Percentiles rank a stretch among this genome's conserved stretches.
These are phyloP conservation scores for Pyxicephalus adspersus DNA, from an alignment of 2,113 vertebrate species.

Conservation along the genomic window DNA sequence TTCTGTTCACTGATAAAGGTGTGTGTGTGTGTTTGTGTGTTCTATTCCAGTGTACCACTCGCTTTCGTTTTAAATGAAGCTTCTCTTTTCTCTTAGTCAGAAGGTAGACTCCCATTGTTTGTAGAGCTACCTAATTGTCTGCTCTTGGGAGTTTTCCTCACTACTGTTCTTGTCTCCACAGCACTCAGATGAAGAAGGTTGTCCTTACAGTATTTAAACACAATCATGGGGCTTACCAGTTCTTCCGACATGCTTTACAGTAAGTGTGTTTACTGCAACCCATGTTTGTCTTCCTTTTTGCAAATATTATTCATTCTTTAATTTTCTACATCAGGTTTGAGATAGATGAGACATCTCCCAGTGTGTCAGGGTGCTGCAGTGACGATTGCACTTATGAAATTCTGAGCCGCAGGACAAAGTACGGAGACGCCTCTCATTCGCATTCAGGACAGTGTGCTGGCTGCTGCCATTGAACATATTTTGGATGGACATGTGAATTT, in stretches of 20 bases:
- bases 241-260: conserved; percentile 94
- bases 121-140: neutral
- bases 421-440: conserved; percentile 83
- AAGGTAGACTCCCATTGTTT: neutral
- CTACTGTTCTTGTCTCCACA: conserved; percentile 58
- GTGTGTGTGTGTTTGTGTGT: too few relatives aligned
- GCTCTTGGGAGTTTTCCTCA: neutral
- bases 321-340: conserved; percentile 76
- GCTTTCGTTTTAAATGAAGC: too few relatives aligned
- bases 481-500: conserved; percentile 11
- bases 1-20: too few relatives aligned
- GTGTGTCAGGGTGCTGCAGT: conserved; percentile 88
- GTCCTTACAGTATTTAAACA: conserved; percentile 96
- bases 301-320: neutral
- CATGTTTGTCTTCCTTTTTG: too few relatives aligned
- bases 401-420: conserved; percentile 89
- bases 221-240: conserved; percentile 91
- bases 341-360: conserved; percentile 88
- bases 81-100: neutral
- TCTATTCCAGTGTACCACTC: too few relatives aligned
- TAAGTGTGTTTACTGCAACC: conserved; percentile 68
- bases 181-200: conserved; percentile 96
- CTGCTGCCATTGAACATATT: conserved; percentile 83
- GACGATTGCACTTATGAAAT: conserved; percentile 93
- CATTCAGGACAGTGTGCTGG: conserved; percentile 86